These are phyloP conservation scores for Tenthredo amoena DNA, from an alignment of 2,888 invertebrate genomes.

Conservation along the genomic window DNA sequence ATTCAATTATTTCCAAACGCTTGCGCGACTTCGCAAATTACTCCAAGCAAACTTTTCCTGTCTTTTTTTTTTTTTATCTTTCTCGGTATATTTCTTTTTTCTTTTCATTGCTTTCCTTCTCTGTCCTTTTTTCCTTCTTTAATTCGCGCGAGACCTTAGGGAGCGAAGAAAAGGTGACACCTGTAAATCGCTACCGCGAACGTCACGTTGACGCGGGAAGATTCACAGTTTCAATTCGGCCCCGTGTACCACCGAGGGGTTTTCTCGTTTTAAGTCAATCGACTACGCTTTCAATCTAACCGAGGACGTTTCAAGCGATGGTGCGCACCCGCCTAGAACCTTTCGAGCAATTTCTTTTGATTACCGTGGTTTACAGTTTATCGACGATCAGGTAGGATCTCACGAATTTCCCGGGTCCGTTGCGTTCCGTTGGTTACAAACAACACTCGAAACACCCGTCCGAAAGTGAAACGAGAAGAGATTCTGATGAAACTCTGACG, in stretches of 20 bases:
- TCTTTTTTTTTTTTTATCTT: not conserved
- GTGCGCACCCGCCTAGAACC: slow-evolving; percentile 2
- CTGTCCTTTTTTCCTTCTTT: not conserved
- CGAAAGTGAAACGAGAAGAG: not conserved
- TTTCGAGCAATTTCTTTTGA: slow-evolving; percentile 46
- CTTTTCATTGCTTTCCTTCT: not conserved
- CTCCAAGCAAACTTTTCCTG: not conserved
- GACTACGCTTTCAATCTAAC: slow-evolving; percentile 31
- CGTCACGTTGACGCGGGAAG: slow-evolving; percentile 20
- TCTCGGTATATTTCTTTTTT: not conserved
- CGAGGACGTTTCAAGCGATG: slow-evolving; percentile 30
- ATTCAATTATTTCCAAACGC: not conserved
- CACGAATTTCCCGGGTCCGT: slow-evolving; percentile 8
- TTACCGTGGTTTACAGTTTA: slow-evolving; percentile 43
- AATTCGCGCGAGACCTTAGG: not conserved
- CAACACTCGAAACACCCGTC: slow-evolving; percentile 9
- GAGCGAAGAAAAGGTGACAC: slow-evolving; percentile 24
- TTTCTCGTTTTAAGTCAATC: slow-evolving; percentile 44
- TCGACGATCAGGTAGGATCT: slow-evolving; percentile 27
- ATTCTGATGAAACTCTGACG: not conserved
- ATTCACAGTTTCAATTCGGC: slow-evolving; percentile 33
- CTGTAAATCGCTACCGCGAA: slow-evolving; percentile 32
- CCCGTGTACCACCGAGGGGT: not conserved
- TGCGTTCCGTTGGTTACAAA: slow-evolving; percentile 13
- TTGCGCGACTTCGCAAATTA: not conserved